These are phyloP conservation scores for Parapsyche elsis DNA, from an alignment of 1,140 invertebrate genomes.

Conservation along the genomic window DNA sequence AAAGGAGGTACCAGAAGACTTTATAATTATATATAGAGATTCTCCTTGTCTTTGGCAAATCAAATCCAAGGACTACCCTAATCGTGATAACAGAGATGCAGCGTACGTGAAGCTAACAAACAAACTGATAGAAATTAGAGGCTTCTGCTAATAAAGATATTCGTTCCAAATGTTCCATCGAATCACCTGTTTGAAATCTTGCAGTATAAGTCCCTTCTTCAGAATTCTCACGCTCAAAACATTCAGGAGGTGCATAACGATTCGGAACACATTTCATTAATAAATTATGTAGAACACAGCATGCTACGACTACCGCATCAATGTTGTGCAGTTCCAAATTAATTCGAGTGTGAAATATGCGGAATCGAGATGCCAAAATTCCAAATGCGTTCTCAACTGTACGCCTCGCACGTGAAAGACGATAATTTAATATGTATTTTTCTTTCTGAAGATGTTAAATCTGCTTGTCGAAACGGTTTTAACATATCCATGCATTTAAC, in stretches of 20 bases:
- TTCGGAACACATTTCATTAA: not conserved
- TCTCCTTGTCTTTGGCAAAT: too few relatives aligned
- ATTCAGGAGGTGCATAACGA: not conserved
- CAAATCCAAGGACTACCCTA: too few relatives aligned
- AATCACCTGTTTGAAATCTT: slow-evolving; percentile 42
- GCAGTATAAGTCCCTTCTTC: not conserved
- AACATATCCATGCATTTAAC: slow-evolving; percentile 52
- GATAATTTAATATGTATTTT: slow-evolving; percentile 54
- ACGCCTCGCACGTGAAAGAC: slow-evolving; percentile 45
- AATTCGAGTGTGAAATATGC: not conserved
- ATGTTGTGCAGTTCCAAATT: slow-evolving; percentile 51
- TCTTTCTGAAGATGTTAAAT: slow-evolving; percentile 27
- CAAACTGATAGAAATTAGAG: too few relatives aligned
- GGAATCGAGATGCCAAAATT: slow-evolving; percentile 13
- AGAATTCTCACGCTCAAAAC: not conserved
- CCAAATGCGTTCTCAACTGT: slow-evolving; percentile 53
- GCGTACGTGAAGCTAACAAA: too few relatives aligned
- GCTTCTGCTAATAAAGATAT: too few relatives aligned
- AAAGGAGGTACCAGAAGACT: too few relatives aligned
- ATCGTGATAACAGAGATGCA: too few relatives aligned
- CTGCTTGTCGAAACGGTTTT: slow-evolving; percentile 49
- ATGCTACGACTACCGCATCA: slow-evolving; percentile 48
- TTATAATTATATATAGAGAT: too few relatives aligned
- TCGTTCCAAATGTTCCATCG: slow-evolving; percentile 50
- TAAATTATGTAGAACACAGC: slow-evolving; percentile 54